Percentiles rank a stretch among this genome's conserved stretches.
Conservation (phyloP, 2,113 vertebrate species). For the Varanus komodoensis region DNA sequence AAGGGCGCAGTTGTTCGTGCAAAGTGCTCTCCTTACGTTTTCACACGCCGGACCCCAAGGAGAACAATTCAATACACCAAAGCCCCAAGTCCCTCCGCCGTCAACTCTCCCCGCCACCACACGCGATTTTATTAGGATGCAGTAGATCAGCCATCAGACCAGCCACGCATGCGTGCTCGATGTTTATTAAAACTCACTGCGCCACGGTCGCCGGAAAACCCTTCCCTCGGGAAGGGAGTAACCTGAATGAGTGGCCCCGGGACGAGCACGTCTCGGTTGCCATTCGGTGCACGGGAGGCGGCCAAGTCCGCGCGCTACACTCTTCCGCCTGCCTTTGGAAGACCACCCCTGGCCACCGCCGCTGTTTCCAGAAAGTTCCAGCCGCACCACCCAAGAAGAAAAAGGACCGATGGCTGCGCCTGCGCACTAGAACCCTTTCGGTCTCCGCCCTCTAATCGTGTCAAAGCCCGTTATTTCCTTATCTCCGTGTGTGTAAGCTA, state of each 20-base stretch:
- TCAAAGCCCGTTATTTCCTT: conserved; percentile 7
- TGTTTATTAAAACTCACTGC: conserved; percentile 63
- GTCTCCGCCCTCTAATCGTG: neutral
- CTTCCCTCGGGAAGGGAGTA: conserved; percentile 28
- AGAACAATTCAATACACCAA: rapidly evolving
- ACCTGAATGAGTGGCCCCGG: rapidly evolving
- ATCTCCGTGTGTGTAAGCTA: too few relatives aligned
- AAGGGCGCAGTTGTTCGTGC: neutral
- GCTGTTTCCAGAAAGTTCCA: conserved; percentile 77
- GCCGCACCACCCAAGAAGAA: conserved; percentile 16
- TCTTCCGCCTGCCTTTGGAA: rapidly evolving
- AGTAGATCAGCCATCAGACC: neutral
- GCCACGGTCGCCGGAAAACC: conserved; percentile 59
- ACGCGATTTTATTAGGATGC: neutral
- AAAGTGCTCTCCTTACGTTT: neutral
- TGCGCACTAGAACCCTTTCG: conserved; percentile 24
- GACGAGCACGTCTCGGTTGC: rapidly evolving
- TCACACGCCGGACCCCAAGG: neutral
- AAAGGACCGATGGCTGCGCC: neutral
- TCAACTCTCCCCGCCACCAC: rapidly evolving
- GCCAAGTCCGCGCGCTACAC: neutral
- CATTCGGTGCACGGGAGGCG: rapidly evolving
- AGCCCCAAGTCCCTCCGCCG: rapidly evolving
- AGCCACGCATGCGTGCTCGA: conserved; percentile 57
- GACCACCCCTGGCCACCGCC: neutral